These are phyloP conservation scores for Athalia circularis DNA, from an alignment of 2,888 invertebrate species.

Conservation along the genomic window DNA sequence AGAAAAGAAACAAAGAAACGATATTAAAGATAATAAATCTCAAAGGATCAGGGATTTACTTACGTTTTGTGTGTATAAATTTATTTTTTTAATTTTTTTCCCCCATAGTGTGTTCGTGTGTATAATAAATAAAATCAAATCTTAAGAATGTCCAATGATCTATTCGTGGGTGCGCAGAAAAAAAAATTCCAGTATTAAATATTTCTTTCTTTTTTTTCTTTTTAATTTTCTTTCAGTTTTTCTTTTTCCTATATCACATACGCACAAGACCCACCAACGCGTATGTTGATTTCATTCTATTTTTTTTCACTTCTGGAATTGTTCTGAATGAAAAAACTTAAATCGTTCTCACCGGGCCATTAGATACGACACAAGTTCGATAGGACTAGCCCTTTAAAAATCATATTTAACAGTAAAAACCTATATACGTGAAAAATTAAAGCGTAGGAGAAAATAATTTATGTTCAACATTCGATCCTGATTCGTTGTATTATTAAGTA, in stretches of 20 bases:
- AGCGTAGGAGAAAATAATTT: too few relatives aligned
- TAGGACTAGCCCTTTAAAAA: neutral
- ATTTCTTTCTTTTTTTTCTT: neutral
- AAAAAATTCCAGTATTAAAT: too few relatives aligned
- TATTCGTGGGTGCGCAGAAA: too few relatives aligned
- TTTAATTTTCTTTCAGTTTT: neutral
- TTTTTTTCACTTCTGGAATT: neutral
- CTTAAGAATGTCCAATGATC: neutral
- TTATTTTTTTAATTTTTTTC: neutral
- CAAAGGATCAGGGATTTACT: constrained; percentile 8
- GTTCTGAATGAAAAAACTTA: constrained; percentile 15
- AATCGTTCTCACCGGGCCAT: constrained; percentile 12
- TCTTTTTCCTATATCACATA: neutral
- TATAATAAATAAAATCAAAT: constrained; percentile 30
- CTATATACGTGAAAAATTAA: too few relatives aligned
- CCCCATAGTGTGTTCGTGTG: neutral
- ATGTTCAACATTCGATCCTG: too few relatives aligned
- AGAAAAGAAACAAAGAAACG: neutral
- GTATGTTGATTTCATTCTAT: neutral
- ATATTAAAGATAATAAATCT: neutral
- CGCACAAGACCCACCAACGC: neutral
- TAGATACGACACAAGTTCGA: constrained; percentile 8
- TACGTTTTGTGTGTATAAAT: neutral
- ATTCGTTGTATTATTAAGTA: too few relatives aligned
- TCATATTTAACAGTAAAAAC: too few relatives aligned